These are phyloP conservation scores for Lemur catta DNA, from an alignment of 2,797 vertebrate genomes.

Conservation along the genomic window DNA sequence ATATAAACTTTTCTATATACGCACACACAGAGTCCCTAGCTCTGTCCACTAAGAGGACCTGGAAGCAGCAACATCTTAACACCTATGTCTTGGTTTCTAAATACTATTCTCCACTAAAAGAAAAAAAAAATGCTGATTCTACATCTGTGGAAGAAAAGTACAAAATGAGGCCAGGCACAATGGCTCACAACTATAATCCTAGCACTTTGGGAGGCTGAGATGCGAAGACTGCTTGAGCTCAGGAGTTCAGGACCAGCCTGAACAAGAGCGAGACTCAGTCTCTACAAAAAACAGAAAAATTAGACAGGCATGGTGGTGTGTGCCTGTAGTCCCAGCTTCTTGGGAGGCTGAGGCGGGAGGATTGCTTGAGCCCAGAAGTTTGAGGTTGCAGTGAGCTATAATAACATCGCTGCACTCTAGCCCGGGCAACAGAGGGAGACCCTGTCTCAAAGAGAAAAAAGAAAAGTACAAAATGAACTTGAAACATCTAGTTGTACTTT, in stretches of 20 bases:
- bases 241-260: not conserved
- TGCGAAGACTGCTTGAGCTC: not conserved
- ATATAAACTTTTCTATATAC: not conserved
- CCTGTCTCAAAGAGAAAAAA: not conserved
- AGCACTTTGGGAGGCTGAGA: not conserved
- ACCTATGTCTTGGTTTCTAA: not conserved
- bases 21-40: not conserved
- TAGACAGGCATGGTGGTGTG: not conserved
- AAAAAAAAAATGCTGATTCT: not conserved
- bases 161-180: not conserved
- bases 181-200: not conserved
- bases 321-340: not conserved
- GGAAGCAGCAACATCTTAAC: not conserved
- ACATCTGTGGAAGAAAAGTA: not conserved
- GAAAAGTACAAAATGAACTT: too few species aligned
- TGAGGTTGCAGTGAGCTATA: not conserved
- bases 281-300: not conserved
- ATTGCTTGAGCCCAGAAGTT: not conserved
- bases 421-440: not conserved
- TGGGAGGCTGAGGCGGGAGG: not conserved
- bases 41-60: not conserved
- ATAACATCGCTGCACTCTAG: not conserved
- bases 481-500: too few species aligned
- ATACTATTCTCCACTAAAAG: not conserved
- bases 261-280: not conserved